These are phyloP conservation scores for Dolichotis patagonum DNA, from an alignment of 2,113 vertebrate species.

Conservation along the genomic window DNA sequence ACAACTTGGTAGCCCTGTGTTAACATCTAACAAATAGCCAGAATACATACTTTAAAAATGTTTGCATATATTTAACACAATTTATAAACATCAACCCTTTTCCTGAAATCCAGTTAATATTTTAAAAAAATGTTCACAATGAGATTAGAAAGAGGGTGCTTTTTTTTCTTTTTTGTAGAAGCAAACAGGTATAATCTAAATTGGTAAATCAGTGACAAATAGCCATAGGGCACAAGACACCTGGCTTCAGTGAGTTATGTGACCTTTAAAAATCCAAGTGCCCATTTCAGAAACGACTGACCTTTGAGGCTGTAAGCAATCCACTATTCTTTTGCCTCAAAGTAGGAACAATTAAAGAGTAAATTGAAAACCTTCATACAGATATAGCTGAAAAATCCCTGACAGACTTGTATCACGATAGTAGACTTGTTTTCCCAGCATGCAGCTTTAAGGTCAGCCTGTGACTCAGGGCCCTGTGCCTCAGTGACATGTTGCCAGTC, in stretches of 20 bases:
- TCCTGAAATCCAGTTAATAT: slow-evolving; percentile 32
- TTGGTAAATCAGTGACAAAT: slow-evolving; percentile 41
- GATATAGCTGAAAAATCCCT: slow-evolving; percentile 24
- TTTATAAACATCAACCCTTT: slow-evolving; percentile 31
- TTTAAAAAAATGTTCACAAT: not conserved
- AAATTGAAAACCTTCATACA: not conserved
- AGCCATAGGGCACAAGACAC: not conserved
- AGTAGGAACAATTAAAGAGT: slow-evolving; percentile 3
- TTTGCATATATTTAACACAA: not conserved
- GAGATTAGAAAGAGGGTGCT: not conserved
- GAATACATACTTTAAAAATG: not conserved
- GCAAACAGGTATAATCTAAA: not conserved
- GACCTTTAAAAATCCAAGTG: slow-evolving; percentile 47
- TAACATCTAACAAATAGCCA: not conserved
- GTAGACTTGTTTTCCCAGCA: slow-evolving; percentile 60
- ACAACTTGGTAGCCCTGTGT: not conserved
- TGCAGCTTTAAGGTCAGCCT: slow-evolving; percentile 78
- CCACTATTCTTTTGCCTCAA: slow-evolving; percentile 2
- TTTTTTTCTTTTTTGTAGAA: slow-evolving; percentile 23
- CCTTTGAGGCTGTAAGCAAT: not conserved
- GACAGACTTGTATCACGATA: slow-evolving; percentile 1
- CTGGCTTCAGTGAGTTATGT: slow-evolving; percentile 59
- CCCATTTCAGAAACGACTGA: slow-evolving; percentile 23
- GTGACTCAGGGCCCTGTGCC: slow-evolving; percentile 80
- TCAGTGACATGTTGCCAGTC: slow-evolving; percentile 47